Base-by-base conservation (phyloP, 2,888 invertebrate genomes). In the Harpagoxenus sublaevis region DNA sequence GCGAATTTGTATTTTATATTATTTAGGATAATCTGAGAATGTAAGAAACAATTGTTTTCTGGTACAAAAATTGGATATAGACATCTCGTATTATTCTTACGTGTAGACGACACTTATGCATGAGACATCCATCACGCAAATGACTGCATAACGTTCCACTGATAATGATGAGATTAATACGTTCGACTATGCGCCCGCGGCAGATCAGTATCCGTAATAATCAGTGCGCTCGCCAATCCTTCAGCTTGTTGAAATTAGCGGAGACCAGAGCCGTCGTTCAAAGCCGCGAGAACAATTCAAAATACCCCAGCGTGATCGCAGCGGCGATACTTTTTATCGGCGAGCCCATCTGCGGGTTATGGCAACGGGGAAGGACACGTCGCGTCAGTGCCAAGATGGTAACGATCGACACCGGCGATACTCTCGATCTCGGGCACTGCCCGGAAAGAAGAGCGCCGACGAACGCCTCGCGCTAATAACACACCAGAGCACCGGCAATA, bases 381-480 rank as follows among this genome's bases (percentile, higher is more conserved):
- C 79, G 79, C 79, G 71, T 71, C 79, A 71, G 71, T 81, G 71
- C 71, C 71, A 71, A 81, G 89, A 87, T 86, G 84, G 84, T 84
- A 86, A 84, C 82, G 86, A 90, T 90, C 89, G 84, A 89, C 88
- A 68, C 71, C 55, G 70, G 70, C 88, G 90, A 88, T 90, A 88
- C 71, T 73, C 88, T 74, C 83, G 88, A 89, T 88, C 88, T 65
- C 57, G 79, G 86, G 74, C 71, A 81, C 79, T 55, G 82, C 55
- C 70, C 87, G 84, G 79, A 85, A 89, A 89, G 86, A 87, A 89
- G 87, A 90, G 89, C 84, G 86, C 66, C 86, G 87, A 78, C 88
- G 75, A 88, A 79, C 86, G 88, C 83, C 74, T 86, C 82, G 79
- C 87, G 86, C 90, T 91, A 91, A 91, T 91, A 91, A 91, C 85